Evolutionary conservation across 2,113 vertebrate genomes (phyloP).

Genomic region (Rhynchomys soricoides): DNA sequence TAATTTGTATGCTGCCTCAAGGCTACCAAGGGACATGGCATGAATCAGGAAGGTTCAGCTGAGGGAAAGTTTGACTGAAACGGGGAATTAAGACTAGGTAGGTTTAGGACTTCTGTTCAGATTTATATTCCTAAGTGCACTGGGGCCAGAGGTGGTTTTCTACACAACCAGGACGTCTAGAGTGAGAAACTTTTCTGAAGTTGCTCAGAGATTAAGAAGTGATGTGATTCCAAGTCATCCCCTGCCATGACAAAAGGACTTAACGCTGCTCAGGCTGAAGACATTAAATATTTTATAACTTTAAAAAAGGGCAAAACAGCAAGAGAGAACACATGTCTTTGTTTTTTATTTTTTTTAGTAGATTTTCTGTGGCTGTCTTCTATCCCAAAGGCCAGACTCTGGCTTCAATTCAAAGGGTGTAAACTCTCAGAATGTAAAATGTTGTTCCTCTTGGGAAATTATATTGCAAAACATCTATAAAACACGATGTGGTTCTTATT

Average conservation of each 20-base stretch:
- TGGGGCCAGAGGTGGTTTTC: neutral
- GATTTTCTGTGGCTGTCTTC: constrained; percentile 33
- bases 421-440: constrained; percentile 58
- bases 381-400: constrained; percentile 36
- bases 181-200: neutral
- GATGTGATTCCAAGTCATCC: neutral
- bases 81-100: constrained; percentile 17
- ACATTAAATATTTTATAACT: neutral
- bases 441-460: constrained; percentile 50
- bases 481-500: constrained; percentile 53
- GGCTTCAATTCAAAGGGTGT: constrained; percentile 51
- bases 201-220: constrained; percentile 27
- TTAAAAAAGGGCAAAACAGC: constrained; percentile 8
- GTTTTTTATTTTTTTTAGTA: neutral
- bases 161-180: neutral
- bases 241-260: neutral
- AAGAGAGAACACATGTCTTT: neutral
- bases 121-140: constrained; percentile 12
- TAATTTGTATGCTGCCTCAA: constrained; percentile 64
- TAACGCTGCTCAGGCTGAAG: neutral
- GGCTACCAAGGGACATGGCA: neutral
- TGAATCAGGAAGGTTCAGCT: neutral
- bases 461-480: constrained; percentile 47
- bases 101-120: constrained; percentile 9
- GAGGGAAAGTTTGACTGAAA: constrained; percentile 58